phyloP scores from a whole-genome alignment of 2,888 invertebrate species.

The Xestia rhomboidea region DNA sequence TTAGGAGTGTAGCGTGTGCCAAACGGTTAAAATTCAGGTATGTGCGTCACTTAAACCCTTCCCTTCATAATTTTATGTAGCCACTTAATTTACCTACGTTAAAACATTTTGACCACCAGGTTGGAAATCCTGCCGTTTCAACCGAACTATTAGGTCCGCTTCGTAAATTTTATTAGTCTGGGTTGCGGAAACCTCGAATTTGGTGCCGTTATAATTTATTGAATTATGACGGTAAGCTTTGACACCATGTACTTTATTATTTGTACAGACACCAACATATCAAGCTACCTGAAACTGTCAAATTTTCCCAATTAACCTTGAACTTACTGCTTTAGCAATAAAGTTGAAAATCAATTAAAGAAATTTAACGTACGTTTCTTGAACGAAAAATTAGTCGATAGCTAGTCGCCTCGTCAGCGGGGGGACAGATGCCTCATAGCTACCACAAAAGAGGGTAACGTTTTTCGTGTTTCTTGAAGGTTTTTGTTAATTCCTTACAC shows the following conservation, averaged over 20 bases:
- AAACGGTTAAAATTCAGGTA: not conserved
- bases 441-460: not conserved
- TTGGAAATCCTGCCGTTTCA: conserved; percentile 23
- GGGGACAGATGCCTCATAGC: not conserved
- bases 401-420: too few species aligned
- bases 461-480: not conserved
- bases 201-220: conserved; percentile 27
- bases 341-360: too few species aligned
- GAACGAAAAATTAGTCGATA: not conserved
- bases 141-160: conserved; percentile 34
- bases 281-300: too few species aligned
- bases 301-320: too few species aligned
- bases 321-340: too few species aligned
- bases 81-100: conserved; percentile 26
- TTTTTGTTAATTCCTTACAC: conserved; percentile 27
- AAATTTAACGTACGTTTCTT: not conserved
- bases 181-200: conserved; percentile 21
- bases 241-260: not conserved
- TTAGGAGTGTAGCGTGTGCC: not conserved
- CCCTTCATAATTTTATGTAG: conserved; percentile 22
- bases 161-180: conserved; percentile 59
- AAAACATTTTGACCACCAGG: conserved; percentile 12
- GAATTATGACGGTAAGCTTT: conserved; percentile 36
- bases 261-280: too few species aligned
- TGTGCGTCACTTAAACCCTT: not conserved